Evolutionary conservation across 2,888 invertebrate genomes (phyloP).

Genomic region (Elysia crispata): DNA sequence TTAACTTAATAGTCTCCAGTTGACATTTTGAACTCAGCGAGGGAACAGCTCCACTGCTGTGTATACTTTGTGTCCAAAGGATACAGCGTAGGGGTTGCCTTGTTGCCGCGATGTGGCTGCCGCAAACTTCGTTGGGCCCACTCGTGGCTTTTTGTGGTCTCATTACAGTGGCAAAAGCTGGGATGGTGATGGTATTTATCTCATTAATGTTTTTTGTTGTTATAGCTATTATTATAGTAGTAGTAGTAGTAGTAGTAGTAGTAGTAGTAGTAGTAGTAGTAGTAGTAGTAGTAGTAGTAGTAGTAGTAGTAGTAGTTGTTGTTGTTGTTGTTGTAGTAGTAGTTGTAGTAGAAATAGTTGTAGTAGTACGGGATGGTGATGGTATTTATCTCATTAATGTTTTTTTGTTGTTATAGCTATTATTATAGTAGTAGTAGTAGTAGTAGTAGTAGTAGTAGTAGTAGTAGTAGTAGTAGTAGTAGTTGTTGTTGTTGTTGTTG

Average conservation of each 20-base stretch:
- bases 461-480: conserved; percentile 38
- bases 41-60: too few species aligned
- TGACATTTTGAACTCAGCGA: too few species aligned
- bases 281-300: conserved; percentile 25
- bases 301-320: conserved; percentile 25
- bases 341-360: conserved; percentile 10
- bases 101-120: background rate
- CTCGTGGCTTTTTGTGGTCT: conserved; percentile 35
- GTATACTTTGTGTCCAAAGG: too few species aligned
- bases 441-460: conserved; percentile 39
- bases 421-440: conserved; percentile 31
- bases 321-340: conserved; percentile 29
- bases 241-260: conserved; percentile 35
- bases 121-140: background rate
- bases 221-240: conserved; percentile 26
- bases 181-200: conserved; percentile 39
- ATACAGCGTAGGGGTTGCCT: background rate
- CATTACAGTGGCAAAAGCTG: background rate
- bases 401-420: conserved; percentile 21
- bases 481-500: conserved; percentile 11
- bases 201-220: conserved; percentile 16
- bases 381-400: conserved; percentile 23
- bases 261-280: conserved; percentile 38
- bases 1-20: too few species aligned
- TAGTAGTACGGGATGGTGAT: conserved; percentile 35